phyloP scores from a whole-genome alignment of 2,888 invertebrate species.

The Lasius platythorax region DNA sequence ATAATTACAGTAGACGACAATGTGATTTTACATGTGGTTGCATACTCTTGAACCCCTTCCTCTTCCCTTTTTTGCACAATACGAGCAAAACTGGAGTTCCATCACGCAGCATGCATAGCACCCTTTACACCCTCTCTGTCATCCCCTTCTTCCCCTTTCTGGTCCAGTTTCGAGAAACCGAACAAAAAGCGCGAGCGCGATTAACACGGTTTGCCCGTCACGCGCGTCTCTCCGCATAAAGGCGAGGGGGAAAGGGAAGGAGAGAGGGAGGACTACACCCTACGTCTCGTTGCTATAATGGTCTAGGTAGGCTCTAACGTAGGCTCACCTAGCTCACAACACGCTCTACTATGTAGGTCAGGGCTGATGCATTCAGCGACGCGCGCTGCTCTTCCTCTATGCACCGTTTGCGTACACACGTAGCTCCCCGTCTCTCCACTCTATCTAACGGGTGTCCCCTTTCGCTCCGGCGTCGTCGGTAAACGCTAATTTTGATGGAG shows the following conservation, averaged over 20 bases:
- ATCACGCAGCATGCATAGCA: neutral
- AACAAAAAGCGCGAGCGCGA: constrained; percentile 56
- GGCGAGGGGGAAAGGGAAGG: neutral
- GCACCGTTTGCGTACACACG: constrained; percentile 74
- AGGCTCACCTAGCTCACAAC: constrained; percentile 84
- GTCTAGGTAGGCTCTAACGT: constrained; percentile 79
- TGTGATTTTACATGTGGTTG: neutral
- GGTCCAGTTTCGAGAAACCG: constrained; percentile 9
- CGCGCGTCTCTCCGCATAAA: constrained; percentile 53
- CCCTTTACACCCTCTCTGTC: constrained; percentile 5
- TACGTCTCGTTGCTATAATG: constrained; percentile 77
- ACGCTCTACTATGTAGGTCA: constrained; percentile 86
- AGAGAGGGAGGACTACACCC: constrained; percentile 58
- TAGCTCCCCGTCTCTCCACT: constrained; percentile 36
- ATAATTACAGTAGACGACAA: neutral
- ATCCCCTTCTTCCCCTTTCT: neutral
- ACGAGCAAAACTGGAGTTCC: neutral
- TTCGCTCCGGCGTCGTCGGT: neutral
- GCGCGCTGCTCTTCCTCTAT: constrained; percentile 83
- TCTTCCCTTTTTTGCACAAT: neutral
- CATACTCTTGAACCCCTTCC: neutral
- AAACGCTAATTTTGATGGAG: neutral
- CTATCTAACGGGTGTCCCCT: constrained; percentile 66
- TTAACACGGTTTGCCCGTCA: constrained; percentile 59
- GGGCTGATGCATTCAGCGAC: constrained; percentile 85